Evolutionary conservation across 1,140 invertebrate genomes (phyloP).

Genomic region (roundworm (Caenorhabditis elegans)): DNA sequence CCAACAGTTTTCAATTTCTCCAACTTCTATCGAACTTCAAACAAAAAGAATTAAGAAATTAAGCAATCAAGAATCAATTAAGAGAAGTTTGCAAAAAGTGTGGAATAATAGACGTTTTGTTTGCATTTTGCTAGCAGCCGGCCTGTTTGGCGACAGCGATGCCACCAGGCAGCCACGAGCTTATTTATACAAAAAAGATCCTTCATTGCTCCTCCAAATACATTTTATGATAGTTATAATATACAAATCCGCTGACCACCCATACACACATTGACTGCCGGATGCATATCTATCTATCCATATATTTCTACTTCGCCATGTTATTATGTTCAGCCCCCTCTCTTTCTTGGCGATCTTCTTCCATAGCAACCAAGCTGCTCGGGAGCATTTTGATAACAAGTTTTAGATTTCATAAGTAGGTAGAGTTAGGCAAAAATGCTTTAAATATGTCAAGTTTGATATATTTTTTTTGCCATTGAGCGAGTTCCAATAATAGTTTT

Average conservation of each 20-base stretch:
- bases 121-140: neutral
- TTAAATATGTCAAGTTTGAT: too few species aligned
- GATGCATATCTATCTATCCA: slow-evolving; percentile 7
- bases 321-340: neutral
- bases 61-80: neutral
- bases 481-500: too few species aligned
- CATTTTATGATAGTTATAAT: slow-evolving; percentile 17
- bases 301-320: neutral
- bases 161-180: neutral
- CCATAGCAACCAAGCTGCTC: neutral
- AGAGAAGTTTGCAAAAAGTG: neutral
- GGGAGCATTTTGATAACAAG: neutral
- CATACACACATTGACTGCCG: neutral
- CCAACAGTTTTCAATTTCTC: too few species aligned
- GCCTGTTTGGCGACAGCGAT: neutral
- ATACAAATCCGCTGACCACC: slow-evolving; percentile 7
- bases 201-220: neutral
- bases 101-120: neutral
- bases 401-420: too few species aligned
- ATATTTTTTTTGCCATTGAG: too few species aligned
- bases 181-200: slow-evolving; percentile 1
- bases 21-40: too few species aligned
- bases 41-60: neutral
- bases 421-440: too few species aligned
- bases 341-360: neutral